These are phyloP conservation scores for Distichodus sexfasciatus DNA, from an alignment of 2,797 vertebrate species.

Conservation along the genomic window DNA sequence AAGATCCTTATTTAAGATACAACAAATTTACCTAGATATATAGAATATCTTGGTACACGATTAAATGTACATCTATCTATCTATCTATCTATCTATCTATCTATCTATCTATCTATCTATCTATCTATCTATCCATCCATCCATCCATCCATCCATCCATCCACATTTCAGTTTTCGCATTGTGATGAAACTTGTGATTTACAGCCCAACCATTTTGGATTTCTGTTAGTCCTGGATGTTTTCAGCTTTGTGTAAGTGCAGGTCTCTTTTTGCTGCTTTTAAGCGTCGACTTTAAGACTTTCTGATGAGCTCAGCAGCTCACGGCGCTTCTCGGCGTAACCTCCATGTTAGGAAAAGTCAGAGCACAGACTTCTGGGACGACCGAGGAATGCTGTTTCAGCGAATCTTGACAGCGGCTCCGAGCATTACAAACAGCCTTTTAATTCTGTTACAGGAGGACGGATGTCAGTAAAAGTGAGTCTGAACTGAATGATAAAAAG, in stretches of 20 bases:
- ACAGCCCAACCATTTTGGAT: too few species aligned
- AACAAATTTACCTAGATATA: too few species aligned
- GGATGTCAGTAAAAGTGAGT: background rate
- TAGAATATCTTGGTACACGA: too few species aligned
- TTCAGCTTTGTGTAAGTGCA: background rate
- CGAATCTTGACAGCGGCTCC: background rate
- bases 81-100: too few species aligned
- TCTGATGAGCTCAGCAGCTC: conserved; percentile 7
- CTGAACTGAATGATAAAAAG: background rate
- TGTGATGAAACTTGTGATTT: too few species aligned
- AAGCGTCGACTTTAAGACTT: background rate
- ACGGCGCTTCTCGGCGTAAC: background rate
- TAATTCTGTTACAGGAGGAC: background rate
- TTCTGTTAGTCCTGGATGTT: too few species aligned
- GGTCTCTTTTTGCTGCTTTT: background rate
- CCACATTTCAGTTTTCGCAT: too few species aligned
- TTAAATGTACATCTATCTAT: too few species aligned
- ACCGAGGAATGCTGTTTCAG: conserved; percentile 3
- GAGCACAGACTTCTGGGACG: background rate
- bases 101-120: too few species aligned
- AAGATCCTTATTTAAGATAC: too few species aligned
- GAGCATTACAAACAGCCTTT: background rate
- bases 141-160: too few species aligned
- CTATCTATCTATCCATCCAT: too few species aligned
- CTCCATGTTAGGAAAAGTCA: background rate